Percentiles rank a stretch among this genome's conserved stretches.
These are phyloP conservation scores for Noctua fimbriata DNA, from an alignment of 2,888 invertebrate species.

Conservation along the genomic window DNA sequence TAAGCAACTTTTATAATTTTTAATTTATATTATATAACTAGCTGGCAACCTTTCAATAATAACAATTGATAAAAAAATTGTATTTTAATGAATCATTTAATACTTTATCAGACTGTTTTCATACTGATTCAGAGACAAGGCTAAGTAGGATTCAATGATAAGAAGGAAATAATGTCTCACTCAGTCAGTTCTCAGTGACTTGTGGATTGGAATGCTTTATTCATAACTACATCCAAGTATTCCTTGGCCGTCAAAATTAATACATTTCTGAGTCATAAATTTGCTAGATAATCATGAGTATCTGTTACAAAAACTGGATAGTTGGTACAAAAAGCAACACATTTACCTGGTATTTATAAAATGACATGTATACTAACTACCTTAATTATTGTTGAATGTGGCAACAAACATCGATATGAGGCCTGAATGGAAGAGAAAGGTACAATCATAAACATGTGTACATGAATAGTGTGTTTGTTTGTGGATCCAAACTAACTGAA, in stretches of 20 bases:
- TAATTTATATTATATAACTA: not conserved
- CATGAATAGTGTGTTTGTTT: slow-evolving; percentile 30
- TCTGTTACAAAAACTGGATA: not conserved
- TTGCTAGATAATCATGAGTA: not conserved
- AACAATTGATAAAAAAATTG: not conserved
- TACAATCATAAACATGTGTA: slow-evolving; percentile 67
- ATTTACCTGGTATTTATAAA: not conserved
- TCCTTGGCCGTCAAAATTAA: not conserved
- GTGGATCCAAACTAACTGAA: slow-evolving; percentile 32
- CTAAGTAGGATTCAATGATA: not conserved
- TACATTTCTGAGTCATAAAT: not conserved
- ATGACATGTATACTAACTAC: slow-evolving; percentile 37
- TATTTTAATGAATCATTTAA: not conserved
- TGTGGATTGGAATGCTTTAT: not conserved
- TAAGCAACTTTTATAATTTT: not conserved
- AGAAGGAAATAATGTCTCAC: not conserved
- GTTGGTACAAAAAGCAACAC: not conserved
- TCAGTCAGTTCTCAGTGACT: not conserved
- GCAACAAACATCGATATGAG: slow-evolving; percentile 88
- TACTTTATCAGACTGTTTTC: not conserved
- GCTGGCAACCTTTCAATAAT: not conserved
- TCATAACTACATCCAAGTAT: not conserved
- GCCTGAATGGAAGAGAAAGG: slow-evolving; percentile 89
- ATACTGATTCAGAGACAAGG: not conserved
- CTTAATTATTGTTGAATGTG: slow-evolving; percentile 83